phyloP scores from a whole-genome alignment of 1,140 invertebrate genomes.

The Amyelois transitella region DNA sequence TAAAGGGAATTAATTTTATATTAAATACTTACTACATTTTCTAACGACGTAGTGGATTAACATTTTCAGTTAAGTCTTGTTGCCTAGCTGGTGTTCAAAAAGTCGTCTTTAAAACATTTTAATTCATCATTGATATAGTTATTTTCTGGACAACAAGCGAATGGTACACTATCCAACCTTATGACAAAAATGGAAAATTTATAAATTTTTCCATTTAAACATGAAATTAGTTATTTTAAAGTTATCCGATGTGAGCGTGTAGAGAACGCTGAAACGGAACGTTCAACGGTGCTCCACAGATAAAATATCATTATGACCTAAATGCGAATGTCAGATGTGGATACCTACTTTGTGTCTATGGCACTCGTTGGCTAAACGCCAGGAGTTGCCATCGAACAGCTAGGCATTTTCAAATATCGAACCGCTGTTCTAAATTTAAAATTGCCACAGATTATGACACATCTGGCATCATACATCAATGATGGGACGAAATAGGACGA shows the following conservation, averaged over 20 bases:
- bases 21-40: no score
- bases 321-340: slow-evolving; percentile 25
- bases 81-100: no score
- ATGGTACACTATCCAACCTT: no score
- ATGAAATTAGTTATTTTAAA: slow-evolving; percentile 5
- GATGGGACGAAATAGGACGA: not conserved
- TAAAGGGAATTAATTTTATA: no score
- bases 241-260: slow-evolving; percentile 6
- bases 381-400: slow-evolving; percentile 8
- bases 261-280: slow-evolving; percentile 11
- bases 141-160: no score
- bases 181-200: no score
- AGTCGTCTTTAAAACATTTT: no score
- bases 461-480: not conserved
- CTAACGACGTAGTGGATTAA: no score
- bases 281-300: slow-evolving; percentile 16
- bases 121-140: no score
- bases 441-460: slow-evolving; percentile 12
- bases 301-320: slow-evolving; percentile 38
- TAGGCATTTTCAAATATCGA: slow-evolving; percentile 27
- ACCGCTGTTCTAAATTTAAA: slow-evolving; percentile 29
- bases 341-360: slow-evolving; percentile 15
- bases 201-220: not conserved
- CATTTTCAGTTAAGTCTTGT: no score
- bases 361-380: slow-evolving; percentile 16